Evolutionary conservation across 2,113 vertebrate genomes (phyloP), one percentile per base, ranked within the genome.

Genomic region (Sylvietta virens): DNA sequence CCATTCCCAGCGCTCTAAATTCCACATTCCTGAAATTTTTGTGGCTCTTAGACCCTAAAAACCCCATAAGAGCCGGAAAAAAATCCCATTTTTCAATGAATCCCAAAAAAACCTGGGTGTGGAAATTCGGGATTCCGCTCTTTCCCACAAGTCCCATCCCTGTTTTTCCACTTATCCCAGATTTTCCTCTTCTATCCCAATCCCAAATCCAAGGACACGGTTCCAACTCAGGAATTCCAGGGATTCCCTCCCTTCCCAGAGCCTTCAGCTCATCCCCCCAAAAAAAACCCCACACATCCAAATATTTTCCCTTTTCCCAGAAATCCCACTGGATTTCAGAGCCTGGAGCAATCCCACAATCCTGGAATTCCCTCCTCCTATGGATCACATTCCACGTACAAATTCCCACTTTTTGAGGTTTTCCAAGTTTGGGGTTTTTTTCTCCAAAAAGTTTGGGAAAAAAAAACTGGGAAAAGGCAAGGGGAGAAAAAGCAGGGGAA

Each of bases 101-200:
- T 19, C 23, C 26, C n/a, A 1, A 27, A 60, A 39, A 23, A n/a
- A 11, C n/a, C n/a, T 0, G 7, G 18, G 21, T 31, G 27, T 1
- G 3, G 53, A 2, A 23, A 54, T 23, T 7, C 0, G 0, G 54
- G 73, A 54, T 23, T 9, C 58, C 1, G 9, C 31, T 0, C 12
- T 35, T 17, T 44, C 14, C 73, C 9, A 4, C 4, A 30, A 7
- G 23, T 35, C 64, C 1, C 69, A 39, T 6, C 69, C 5, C 30
- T 6, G 1, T 10, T 39, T 3, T 18, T 27, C 11, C 66, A 47
- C 11, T 0, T 0, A 37, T 45, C 40, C 8, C 3, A 24, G 4
- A 8, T 33, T 73, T 30, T n/a, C 72, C 37, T 77, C 53, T 14
- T 2, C 23, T 2, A 0, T 17, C 12, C 40, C 57, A 19, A 26